phyloP scores from a whole-genome alignment of 2,888 invertebrate genomes.

The Leptinotarsa tumamoca region DNA sequence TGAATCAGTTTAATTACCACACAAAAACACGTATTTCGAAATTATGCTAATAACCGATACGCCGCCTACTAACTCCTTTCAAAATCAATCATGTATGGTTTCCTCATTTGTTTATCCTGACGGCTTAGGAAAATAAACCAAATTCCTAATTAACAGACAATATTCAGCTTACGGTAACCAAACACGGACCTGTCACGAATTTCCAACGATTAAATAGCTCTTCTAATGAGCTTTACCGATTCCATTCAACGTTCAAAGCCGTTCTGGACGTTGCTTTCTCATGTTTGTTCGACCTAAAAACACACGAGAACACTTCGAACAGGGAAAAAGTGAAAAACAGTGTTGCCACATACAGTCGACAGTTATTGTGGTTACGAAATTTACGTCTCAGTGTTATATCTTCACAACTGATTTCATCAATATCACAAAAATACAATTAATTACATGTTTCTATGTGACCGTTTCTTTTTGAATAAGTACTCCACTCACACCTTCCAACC shows the following conservation, averaged over 20 bases:
- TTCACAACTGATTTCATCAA: no score
- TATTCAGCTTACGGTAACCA: slow-evolving; percentile 32
- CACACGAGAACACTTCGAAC: slow-evolving; percentile 27
- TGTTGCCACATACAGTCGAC: neutral
- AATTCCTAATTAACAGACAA: slow-evolving; percentile 32
- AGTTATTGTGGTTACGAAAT: neutral
- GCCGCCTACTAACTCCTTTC: slow-evolving; percentile 4
- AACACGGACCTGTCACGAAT: slow-evolving; percentile 34
- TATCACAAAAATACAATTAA: no score
- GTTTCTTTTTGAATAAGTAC: no score
- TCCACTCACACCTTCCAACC: no score
- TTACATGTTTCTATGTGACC: no score
- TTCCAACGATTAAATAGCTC: slow-evolving; percentile 34
- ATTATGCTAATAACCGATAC: slow-evolving; percentile 5
- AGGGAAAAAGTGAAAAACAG: slow-evolving; percentile 1
- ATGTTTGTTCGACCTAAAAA: slow-evolving; percentile 41
- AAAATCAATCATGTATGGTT: slow-evolving; percentile 25
- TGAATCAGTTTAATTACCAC: neutral
- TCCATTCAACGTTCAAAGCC: slow-evolving; percentile 21
- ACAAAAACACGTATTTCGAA: slow-evolving; percentile 6
- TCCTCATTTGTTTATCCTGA: slow-evolving; percentile 24
- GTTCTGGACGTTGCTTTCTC: slow-evolving; percentile 14
- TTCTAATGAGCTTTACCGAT: slow-evolving; percentile 33
- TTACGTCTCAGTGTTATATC: no score
- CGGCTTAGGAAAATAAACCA: slow-evolving; percentile 29